These are phyloP conservation scores for Drosophila monieri DNA, from an alignment of 2,888 invertebrate genomes.

Conservation along the genomic window DNA sequence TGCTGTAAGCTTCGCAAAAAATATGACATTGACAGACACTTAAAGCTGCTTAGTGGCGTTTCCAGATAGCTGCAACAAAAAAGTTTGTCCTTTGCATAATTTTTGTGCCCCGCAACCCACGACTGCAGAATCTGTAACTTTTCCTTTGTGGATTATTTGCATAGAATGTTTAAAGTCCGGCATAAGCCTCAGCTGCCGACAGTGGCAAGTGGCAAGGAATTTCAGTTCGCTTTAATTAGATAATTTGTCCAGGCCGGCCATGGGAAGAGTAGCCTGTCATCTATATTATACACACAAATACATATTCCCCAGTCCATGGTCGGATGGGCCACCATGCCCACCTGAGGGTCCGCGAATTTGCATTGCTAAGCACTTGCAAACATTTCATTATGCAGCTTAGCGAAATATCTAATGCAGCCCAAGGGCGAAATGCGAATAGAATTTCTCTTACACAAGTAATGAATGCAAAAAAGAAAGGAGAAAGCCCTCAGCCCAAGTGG, in stretches of 20 bases:
- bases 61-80: constrained; percentile 40
- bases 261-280: constrained; percentile 6
- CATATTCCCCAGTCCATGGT: constrained; percentile 1
- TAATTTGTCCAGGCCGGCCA: constrained; percentile 51
- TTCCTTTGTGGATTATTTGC: constrained; percentile 54
- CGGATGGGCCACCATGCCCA: constrained; percentile 14
- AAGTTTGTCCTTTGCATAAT: constrained; percentile 55
- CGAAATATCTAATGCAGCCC: constrained; percentile 43
- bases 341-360: constrained; percentile 52
- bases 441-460: constrained; percentile 11
- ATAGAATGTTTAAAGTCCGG: constrained; percentile 46
- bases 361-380: constrained; percentile 71
- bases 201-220: constrained; percentile 38
- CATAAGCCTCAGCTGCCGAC: constrained; percentile 52
- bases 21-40: constrained; percentile 75
- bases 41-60: constrained; percentile 73
- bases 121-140: constrained; percentile 27
- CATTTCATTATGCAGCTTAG: constrained; percentile 71
- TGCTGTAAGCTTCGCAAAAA: constrained; percentile 66
- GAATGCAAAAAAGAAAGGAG: constrained; percentile 4
- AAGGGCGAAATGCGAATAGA: constrained; percentile 29
- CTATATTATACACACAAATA: constrained; percentile 6
- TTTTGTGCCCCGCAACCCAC: constrained; percentile 14
- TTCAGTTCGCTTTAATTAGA: constrained; percentile 62
- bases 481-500: constrained; percentile 12